Evolutionary conservation across 2,888 invertebrate species (phyloP).

Genomic region (Folsomia candida): DNA sequence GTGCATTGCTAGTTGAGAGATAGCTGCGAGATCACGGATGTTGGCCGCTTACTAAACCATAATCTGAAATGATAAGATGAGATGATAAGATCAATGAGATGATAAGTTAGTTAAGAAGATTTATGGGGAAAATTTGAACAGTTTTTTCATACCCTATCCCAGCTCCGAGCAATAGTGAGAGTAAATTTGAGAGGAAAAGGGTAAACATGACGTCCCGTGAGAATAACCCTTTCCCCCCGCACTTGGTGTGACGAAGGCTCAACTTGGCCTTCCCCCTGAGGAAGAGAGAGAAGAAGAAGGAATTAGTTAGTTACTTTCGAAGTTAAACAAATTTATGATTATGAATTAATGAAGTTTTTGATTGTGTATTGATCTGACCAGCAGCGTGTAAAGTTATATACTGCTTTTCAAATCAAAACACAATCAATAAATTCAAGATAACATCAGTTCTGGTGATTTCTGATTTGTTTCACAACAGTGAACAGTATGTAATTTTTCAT

Average conservation of each 20-base stretch:
- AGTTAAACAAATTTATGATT: too few relatives aligned
- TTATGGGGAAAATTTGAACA: too few relatives aligned
- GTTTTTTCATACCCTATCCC: slow-evolving; percentile 78
- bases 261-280: slow-evolving; percentile 58
- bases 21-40: slow-evolving; percentile 38
- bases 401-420: too few relatives aligned
- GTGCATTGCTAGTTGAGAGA: slow-evolving; percentile 33
- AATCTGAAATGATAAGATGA: slow-evolving; percentile 30
- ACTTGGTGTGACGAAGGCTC: slow-evolving; percentile 70
- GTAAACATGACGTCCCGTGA: slow-evolving; percentile 86
- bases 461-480: too few relatives aligned
- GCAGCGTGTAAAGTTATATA: background rate
- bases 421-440: too few relatives aligned
- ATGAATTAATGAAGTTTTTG: too few relatives aligned
- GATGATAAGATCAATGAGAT: background rate
- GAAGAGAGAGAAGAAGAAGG: too few relatives aligned
- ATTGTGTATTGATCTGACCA: too few relatives aligned
- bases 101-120: too few relatives aligned
- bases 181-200: slow-evolving; percentile 82
- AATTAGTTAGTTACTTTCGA: too few relatives aligned
- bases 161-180: slow-evolving; percentile 84
- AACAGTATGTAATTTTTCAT: background rate
- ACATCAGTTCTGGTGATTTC: too few relatives aligned
- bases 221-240: slow-evolving; percentile 77
- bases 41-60: slow-evolving; percentile 47